Base-by-base conservation (phyloP, 2,797 vertebrate genomes). In the Onychomys torridus region DNA sequence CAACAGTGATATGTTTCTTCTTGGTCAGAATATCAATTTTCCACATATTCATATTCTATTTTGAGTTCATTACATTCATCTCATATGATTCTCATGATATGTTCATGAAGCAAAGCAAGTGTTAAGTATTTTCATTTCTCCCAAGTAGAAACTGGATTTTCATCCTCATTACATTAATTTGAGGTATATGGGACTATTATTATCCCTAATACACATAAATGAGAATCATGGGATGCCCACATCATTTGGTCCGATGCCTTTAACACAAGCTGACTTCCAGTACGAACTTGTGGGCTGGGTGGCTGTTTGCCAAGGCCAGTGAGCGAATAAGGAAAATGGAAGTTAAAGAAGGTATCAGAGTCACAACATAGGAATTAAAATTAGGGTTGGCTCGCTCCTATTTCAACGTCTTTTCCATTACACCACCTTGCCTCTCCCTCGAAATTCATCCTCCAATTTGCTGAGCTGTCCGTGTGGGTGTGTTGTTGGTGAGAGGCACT, bases 401-500 rank as follows among this genome's bases (percentile, higher is more conserved):
- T 73, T 91, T 89, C 84, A n/a, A 77, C 90, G 86, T 52, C 75
- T 97, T 86, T 61, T 78, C 88, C 40, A 75, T 83, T 88, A 21
- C 4, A 49, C 63, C 40, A 57, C 32, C 46, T 85, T 37, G 89
- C 59, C 40, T 94, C 63, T 95, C 91, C 94, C 88, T 96, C 61
- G 77, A 94, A 97, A 93, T 55, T 94, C n/a, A 7, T 83, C 96
- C 71, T 17, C 82, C 34, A 0, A n/a, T 97, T 94, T 96, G 97
- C 97, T 96, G 97, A 93, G 92, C 16, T 95, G 92, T 75, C 89
- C 17, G 63, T 95, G 93, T 95, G 97, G 83, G 57, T 81, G 77
- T 83, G 5, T 34, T n/a, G 5, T 37, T 55, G 57, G 96, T 92
- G 93, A 98, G 98, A 98, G 97, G 94, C 96, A 73, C 89, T 91